These are phyloP conservation scores for Passer domesticus DNA, from an alignment of 2,113 vertebrate genomes.

Conservation along the genomic window DNA sequence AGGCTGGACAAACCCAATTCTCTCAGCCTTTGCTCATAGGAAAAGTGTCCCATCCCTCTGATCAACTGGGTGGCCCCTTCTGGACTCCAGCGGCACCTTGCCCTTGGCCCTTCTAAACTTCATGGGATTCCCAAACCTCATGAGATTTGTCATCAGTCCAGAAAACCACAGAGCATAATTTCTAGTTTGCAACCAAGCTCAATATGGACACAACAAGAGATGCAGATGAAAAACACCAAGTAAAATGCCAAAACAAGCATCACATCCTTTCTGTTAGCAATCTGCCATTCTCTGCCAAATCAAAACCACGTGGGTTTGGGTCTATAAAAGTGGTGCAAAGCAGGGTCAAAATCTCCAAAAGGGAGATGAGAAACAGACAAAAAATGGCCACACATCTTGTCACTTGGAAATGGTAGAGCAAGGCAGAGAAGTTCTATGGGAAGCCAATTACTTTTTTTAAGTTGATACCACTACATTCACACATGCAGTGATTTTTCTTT, in stretches of 20 bases:
- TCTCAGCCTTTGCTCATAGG: neutral
- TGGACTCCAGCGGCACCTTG: neutral
- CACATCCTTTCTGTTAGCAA: neutral
- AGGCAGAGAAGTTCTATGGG: neutral
- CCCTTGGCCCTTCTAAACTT: neutral
- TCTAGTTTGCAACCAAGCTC: neutral
- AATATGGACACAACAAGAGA: neutral
- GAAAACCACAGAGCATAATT: neutral
- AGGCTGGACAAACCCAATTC: neutral
- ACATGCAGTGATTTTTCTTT: neutral
- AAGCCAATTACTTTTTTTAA: neutral
- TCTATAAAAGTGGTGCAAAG: slow-evolving; percentile 24
- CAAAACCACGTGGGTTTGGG: neutral
- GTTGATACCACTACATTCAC: neutral
- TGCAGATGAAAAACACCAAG: neutral
- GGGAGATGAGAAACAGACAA: slow-evolving; percentile 25
- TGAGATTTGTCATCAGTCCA: neutral
- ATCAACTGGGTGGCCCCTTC: neutral
- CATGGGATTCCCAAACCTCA: neutral
- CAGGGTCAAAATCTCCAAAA: neutral
- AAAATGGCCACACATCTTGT: neutral
- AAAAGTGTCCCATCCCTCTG: neutral
- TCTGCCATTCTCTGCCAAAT: slow-evolving; percentile 16
- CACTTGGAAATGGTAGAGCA: neutral
- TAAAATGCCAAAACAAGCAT: neutral